Conservation (phyloP, 2,888 invertebrate species). For the Heliconius ethilla region DNA sequence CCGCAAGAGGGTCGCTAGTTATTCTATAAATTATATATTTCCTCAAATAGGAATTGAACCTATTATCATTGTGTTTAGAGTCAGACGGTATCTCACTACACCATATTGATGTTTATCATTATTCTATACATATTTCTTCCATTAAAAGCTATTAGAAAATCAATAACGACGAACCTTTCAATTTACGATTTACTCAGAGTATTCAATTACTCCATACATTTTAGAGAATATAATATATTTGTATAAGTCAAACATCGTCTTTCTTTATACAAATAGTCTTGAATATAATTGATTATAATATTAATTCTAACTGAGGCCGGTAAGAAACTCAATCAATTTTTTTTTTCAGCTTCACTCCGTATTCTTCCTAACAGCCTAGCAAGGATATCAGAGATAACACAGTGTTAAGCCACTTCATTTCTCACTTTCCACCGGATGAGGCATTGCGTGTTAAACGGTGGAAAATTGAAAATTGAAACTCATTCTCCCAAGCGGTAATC, state of each 20-base stretch:
- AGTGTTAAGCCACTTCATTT: no score
- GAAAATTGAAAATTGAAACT: background rate
- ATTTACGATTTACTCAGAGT: background rate
- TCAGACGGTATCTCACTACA: background rate
- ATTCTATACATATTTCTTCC: background rate
- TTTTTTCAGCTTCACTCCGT: no score
- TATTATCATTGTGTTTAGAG: no score
- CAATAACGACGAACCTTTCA: background rate
- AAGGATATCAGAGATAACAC: no score
- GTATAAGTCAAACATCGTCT: background rate
- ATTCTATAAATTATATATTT: no score
- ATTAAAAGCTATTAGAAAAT: constrained; percentile 2
- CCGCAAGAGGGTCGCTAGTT: no score
- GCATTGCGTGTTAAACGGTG: background rate
- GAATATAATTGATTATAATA: background rate
- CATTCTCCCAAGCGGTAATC: background rate
- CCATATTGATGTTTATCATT: background rate
- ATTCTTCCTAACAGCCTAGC: no score
- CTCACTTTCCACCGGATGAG: no score
- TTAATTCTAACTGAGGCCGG: background rate
- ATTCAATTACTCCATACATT: constrained; percentile 5
- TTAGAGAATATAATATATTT: background rate
- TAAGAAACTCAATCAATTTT: no score
- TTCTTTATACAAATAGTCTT: background rate
- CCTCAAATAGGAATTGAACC: background rate